phyloP scores from a whole-genome alignment of 2,113 vertebrate species.

The Petromus typicus region DNA sequence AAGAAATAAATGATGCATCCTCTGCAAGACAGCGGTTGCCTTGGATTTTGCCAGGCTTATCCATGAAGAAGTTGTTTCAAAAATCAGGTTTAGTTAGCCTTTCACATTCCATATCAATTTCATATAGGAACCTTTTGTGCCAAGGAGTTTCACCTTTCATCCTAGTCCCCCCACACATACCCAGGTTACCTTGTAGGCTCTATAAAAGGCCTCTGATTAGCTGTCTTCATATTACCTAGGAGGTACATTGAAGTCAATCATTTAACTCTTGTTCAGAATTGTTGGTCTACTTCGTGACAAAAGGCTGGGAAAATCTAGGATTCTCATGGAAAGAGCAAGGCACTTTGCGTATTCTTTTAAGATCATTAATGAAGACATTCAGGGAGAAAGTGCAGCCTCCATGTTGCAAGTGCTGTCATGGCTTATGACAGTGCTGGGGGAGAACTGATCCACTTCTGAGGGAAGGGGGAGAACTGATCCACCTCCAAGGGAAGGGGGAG shows the following conservation, averaged over 20 bases:
- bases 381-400: accelerated
- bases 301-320: neutral
- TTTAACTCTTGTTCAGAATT: neutral
- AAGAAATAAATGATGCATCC: neutral
- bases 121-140: neutral
- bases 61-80: neutral
- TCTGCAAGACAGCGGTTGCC: neutral
- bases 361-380: neutral
- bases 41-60: neutral
- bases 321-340: neutral
- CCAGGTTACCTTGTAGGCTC: neutral
- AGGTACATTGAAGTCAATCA: neutral
- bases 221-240: neutral
- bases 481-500: no score
- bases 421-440: neutral
- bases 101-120: neutral
- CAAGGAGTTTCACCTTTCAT: neutral
- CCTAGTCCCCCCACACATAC: no score
- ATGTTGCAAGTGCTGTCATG: no score
- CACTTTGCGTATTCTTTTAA: neutral
- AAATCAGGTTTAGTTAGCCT: neutral
- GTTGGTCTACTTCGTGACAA: neutral
- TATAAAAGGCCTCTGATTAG: neutral
- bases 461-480: neutral
- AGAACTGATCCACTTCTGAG: neutral